Base-by-base conservation (phyloP, 2,888 invertebrate genomes). In the Cantharis rustica region DNA sequence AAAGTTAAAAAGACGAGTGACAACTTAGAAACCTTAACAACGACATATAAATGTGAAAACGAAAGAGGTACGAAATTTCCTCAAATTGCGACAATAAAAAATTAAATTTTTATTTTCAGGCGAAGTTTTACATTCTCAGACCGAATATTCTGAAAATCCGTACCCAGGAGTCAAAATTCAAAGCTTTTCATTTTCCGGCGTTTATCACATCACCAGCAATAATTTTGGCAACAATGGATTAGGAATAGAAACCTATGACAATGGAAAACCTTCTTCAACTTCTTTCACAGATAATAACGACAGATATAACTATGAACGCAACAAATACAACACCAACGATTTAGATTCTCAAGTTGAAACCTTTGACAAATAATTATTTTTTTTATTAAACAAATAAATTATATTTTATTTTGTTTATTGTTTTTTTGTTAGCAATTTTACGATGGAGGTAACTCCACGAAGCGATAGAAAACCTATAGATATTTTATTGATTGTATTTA, bases 21-120 rank as follows among this genome's bases (percentile, higher is more conserved):
- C 7, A 79, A 82, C 69, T 80, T 79, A 15, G 77, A 79, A 68
- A 61, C 16, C 0, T 11, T 82, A 27, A 15, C 66, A 16, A 77
- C 79, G 5, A 79, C 76, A 16, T 68, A 80, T 13, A 73, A 73
- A 16, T 82, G 82, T 68, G 76, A 79, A 62, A 79, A 80, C 69
- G 23, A 68, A 15, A 64, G 77, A 71, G 81, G 82, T 81, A 75
- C 1, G 2, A n/a, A 63, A 17, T 72, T n/a, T 10, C 16, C 9
- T 9, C 11, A 31, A 31, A 26, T 17, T 70, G 4, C 2, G n/a
- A 16, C 16, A n/a, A 1, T 0, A 16, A 47, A 26, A 20, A 13
- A 4, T 62, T 16, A 10, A 61, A 62, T 27, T 26, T 69, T 47
- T 23, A 1, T 73, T 69, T 66, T 7, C 26, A 77, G 77, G 77